phyloP scores from a whole-genome alignment of 2,113 vertebrate genomes.

The Verasper variegatus region DNA sequence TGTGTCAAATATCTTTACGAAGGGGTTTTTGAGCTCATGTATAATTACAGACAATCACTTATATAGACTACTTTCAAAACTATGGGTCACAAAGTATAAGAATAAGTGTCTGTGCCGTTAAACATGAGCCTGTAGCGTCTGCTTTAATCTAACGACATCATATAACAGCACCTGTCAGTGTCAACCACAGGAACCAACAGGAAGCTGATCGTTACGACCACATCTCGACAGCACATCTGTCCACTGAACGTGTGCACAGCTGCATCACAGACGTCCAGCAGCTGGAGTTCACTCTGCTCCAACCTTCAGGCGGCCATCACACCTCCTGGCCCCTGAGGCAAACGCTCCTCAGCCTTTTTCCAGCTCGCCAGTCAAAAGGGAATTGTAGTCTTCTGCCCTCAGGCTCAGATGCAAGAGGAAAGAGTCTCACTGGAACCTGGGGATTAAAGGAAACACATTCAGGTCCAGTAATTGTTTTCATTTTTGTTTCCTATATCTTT shows the following conservation, averaged over 20 bases:
- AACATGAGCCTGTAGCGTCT: not conserved
- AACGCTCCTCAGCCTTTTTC: conserved; percentile 18
- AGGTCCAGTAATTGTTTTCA: not conserved
- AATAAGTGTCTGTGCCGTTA: too few relatives aligned
- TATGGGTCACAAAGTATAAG: too few relatives aligned
- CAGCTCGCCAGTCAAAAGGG: conserved; percentile 10
- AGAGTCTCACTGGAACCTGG: not conserved
- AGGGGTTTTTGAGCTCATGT: too few relatives aligned
- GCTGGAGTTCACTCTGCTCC: not conserved
- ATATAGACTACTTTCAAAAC: too few relatives aligned
- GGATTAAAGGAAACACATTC: conserved; percentile 2
- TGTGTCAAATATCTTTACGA: too few relatives aligned
- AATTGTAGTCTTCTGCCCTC: not conserved
- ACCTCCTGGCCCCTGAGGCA: conserved; percentile 12
- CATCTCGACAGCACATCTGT: not conserved
- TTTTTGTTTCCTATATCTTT: not conserved
- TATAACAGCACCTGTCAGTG: not conserved
- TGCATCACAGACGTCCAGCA: not conserved
- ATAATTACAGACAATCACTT: too few relatives aligned
- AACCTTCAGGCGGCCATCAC: not conserved
- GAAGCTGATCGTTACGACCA: not conserved
- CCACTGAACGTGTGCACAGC: not conserved
- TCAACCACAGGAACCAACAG: not conserved
- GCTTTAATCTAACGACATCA: not conserved
- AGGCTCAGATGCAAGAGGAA: conserved; percentile 13